Evolutionary conservation across 35 echinoderm and acorn worm species (phyloP).

Genomic region (Ophiothrix spiculata): DNA sequence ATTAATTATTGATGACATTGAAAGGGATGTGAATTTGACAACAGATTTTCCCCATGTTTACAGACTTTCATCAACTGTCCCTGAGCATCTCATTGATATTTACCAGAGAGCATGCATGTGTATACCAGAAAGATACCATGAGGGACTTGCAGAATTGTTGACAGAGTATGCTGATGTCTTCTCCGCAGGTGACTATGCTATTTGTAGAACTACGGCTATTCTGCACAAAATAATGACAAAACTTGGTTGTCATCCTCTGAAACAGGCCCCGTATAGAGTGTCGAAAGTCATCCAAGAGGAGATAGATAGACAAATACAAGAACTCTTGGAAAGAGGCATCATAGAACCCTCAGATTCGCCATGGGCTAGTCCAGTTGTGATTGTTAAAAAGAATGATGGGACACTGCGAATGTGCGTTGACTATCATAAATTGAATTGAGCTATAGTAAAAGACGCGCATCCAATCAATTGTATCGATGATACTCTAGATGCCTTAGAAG

Average conservation of each 20-base stretch:
- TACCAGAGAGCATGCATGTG: not conserved
- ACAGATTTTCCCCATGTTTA: not conserved
- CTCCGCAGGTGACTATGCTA: not conserved
- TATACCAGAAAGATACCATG: not conserved
- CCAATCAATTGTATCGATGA: constrained; percentile 36
- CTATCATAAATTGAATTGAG: constrained; percentile 29
- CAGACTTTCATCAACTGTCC: not conserved
- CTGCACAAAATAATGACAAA: constrained; percentile 12
- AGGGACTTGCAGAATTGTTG: not conserved
- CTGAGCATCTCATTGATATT: constrained; percentile 12
- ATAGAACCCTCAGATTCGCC: constrained; percentile 54
- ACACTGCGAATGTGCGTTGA: constrained; percentile 40
- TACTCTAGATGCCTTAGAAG: constrained; percentile 22
- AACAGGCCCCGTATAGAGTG: constrained; percentile 11
- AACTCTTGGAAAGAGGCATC: constrained; percentile 6
- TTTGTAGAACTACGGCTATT: constrained; percentile 29
- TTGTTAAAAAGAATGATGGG: constrained; percentile 63
- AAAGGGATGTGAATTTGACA: not conserved
- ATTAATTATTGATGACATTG: not conserved
- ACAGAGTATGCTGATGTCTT: constrained; percentile 41
- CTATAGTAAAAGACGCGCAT: not conserved
- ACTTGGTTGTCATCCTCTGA: constrained; percentile 6
- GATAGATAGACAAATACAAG: constrained; percentile 19
- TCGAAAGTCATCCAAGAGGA: not conserved
- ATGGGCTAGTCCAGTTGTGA: constrained; percentile 28